Conservation (phyloP, 2,888 invertebrate species). For the Sminthurinus aureus region DNA sequence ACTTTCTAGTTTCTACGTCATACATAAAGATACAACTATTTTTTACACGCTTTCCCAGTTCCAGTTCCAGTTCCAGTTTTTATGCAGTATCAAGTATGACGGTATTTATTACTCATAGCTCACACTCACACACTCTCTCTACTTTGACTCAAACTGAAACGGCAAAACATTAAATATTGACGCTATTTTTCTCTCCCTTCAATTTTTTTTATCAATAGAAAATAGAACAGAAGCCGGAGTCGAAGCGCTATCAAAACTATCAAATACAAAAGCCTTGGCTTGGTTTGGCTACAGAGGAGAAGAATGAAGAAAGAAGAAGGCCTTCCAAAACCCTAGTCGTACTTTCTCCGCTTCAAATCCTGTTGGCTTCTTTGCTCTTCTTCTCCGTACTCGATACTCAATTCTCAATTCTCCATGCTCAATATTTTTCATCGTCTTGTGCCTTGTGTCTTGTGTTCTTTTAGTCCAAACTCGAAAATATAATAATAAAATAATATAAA, state of each 20-base stretch:
- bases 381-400: too few relatives aligned
- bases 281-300: too few relatives aligned
- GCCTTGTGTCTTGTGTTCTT: too few relatives aligned
- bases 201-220: not conserved
- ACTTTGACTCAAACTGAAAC: not conserved
- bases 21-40: not conserved
- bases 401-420: too few relatives aligned
- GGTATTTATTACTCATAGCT: not conserved
- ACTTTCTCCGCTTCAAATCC: too few relatives aligned
- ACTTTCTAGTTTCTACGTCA: not conserved
- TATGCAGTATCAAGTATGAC: too few relatives aligned
- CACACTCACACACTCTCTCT: not conserved
- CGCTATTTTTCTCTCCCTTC: not conserved
- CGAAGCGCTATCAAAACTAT: too few relatives aligned
- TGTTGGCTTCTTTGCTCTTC: too few relatives aligned
- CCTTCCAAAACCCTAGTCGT: not conserved
- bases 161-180: not conserved
- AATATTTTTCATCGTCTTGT: too few relatives aligned
- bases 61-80: not conserved
- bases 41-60: not conserved
- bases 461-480: too few relatives aligned
- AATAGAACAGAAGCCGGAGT: not conserved
- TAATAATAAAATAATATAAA: not conserved
- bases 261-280: too few relatives aligned
- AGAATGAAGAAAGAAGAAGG: too few relatives aligned